Percentiles rank a stretch among this genome's conserved stretches.
phyloP scores from a whole-genome alignment of 1,140 invertebrate genomes.

The Rhagoletis pomonella region DNA sequence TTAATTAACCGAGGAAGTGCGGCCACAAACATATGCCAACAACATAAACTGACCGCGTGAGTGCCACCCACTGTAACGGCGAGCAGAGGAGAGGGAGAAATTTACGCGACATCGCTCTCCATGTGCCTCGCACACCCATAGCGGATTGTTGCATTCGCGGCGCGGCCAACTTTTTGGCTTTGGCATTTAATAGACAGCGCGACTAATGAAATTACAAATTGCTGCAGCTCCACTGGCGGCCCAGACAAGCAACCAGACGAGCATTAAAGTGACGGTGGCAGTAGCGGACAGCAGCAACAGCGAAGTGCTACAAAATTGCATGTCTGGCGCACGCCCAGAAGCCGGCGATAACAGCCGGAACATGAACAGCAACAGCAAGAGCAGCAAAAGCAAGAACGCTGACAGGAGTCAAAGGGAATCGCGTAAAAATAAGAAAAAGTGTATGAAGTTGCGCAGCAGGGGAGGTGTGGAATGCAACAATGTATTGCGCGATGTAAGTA shows the following conservation, averaged over 20 bases:
- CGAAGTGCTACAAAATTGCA: slow-evolving; percentile 38
- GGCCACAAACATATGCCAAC: not conserved
- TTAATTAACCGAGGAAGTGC: slow-evolving; percentile 17
- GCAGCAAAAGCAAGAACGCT: not conserved
- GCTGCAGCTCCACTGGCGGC: not conserved
- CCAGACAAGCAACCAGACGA: too few relatives aligned
- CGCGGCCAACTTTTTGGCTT: not conserved
- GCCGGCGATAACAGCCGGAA: slow-evolving; percentile 38
- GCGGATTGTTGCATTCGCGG: too few relatives aligned
- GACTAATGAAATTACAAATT: slow-evolving; percentile 48
- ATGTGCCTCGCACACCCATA: too few relatives aligned
- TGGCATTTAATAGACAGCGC: slow-evolving; percentile 15
- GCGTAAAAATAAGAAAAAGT: slow-evolving; percentile 10
- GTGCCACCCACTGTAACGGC: not conserved
- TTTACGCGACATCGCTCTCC: not conserved
- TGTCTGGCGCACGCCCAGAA: slow-evolving; percentile 34
- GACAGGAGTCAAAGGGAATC: not conserved
- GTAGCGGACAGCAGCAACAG: not conserved
- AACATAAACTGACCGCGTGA: too few relatives aligned
- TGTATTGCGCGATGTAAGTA: not conserved
- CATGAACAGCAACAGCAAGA: slow-evolving; percentile 55
- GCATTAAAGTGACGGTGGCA: not conserved
- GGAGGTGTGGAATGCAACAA: not conserved
- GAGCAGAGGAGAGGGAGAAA: not conserved
- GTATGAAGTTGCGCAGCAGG: not conserved